Evolutionary conservation across 2,113 vertebrate genomes (phyloP), one percentile per base, ranked within the genome.

Genomic region (Phyllostomus hastatus): DNA sequence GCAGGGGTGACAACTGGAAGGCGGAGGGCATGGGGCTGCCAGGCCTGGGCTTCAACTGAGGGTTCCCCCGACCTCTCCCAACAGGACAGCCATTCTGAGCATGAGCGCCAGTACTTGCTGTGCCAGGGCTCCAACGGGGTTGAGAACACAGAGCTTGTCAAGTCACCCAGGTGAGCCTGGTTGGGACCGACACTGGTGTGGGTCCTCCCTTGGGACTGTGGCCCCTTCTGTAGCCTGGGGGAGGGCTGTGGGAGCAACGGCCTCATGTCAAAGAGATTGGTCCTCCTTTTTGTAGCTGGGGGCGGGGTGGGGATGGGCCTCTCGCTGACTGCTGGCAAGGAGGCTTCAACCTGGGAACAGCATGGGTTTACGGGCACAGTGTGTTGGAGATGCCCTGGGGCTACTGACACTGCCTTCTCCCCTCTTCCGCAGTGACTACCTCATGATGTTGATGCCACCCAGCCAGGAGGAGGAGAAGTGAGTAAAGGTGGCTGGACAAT

Each of bases 401-500:
- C 43, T 10, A 24, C 91, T 97, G 84, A 96, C 54, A 31, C 31
- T 5, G 0, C 41, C 5, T 20, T 93, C 41, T 97, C 91, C 72
- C 94, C 81, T 90, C 54, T 76, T 17, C 54, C 52, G 9, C 97
- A 99, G 99, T 70, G 99, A 99, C 95, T 99, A 99, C 98, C 98
- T 99, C 97, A 97, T 99, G 57, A 99, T 99, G 99, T 98, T 99
- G 96, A 99, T 99, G 99, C 99, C 99, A 4, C 99, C 99, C 24
- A 98, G 98, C 4, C 10, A 99, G 87, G 99, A 99, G 95, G 99
- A 99, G 97, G 99, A 99, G 97, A 98, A 98, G 99, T 99, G 98
- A 99, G 99, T 99, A 41, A 73, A 95, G 64, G 41, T 5, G n/a
- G 92, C 95, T 16, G 10, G 73, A 69, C n/a, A 17, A 24, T 38